phyloP scores from a whole-genome alignment of 2,113 vertebrate genomes.

The Upupa epops region DNA sequence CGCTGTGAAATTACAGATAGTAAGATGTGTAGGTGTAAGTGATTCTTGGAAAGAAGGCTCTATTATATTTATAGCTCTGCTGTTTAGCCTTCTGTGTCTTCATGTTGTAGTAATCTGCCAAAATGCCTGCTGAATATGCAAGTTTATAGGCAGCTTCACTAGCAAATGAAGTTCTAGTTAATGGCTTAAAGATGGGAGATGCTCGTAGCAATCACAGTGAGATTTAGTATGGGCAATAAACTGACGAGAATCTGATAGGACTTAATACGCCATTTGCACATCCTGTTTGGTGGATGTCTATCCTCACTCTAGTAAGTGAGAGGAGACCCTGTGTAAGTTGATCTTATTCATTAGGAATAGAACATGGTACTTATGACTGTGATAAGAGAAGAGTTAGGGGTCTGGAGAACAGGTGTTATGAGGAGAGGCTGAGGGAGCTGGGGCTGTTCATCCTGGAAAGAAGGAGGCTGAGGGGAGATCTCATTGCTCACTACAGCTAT shows the following conservation, averaged over 20 bases:
- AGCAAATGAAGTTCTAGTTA: not conserved
- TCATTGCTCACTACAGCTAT: too few relatives aligned
- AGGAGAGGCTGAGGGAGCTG: too few relatives aligned
- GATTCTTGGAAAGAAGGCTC: not conserved
- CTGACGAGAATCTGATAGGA: not conserved
- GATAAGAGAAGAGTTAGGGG: not conserved
- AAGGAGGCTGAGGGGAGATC: too few relatives aligned
- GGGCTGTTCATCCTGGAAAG: too few relatives aligned
- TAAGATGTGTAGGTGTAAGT: not conserved
- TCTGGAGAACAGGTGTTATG: too few relatives aligned
- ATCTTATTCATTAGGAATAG: not conserved
- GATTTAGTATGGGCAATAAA: not conserved
- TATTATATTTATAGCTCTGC: constrained; percentile 21
- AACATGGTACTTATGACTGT: not conserved
- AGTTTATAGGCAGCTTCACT: not conserved
- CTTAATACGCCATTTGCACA: not conserved
- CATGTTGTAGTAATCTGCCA: not conserved
- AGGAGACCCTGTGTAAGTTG: not conserved
- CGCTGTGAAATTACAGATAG: not conserved
- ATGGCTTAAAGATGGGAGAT: not conserved
- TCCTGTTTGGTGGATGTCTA: not conserved
- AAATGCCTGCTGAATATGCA: not conserved
- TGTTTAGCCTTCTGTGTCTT: not conserved
- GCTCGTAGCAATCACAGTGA: not conserved
- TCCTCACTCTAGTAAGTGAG: not conserved